phyloP scores from a whole-genome alignment of 1,140 invertebrate genomes.

The Ruditapes philippinarum region DNA sequence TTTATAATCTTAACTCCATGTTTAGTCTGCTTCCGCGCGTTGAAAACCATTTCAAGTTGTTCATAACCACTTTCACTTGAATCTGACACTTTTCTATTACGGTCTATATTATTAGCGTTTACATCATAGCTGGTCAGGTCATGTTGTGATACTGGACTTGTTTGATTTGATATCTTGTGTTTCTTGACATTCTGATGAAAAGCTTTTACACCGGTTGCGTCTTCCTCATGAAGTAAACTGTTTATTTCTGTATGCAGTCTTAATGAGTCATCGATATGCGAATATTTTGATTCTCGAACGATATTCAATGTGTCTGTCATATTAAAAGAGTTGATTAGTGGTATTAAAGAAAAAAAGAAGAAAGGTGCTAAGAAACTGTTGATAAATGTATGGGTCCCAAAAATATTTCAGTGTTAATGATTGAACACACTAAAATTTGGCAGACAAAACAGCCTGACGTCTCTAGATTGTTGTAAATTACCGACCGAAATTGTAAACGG shows the following conservation, averaged over 20 bases:
- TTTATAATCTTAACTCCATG: background rate
- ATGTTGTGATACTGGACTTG: too few relatives aligned
- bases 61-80: too few relatives aligned
- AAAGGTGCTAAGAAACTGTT: conserved; percentile 82
- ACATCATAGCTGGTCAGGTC: background rate
- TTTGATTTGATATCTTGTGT: too few relatives aligned
- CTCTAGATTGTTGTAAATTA: conserved; percentile 69
- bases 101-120: background rate
- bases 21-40: background rate
- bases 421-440: conserved; percentile 75
- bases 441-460: conserved; percentile 72
- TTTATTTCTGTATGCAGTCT: too few relatives aligned
- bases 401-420: conserved; percentile 78
- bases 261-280: too few relatives aligned
- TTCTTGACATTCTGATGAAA: too few relatives aligned
- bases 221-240: too few relatives aligned
- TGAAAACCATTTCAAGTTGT: too few relatives aligned
- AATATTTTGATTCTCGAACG: too few relatives aligned
- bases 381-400: conserved; percentile 81
- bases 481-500: conserved; percentile 71
- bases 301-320: too few relatives aligned
- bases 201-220: too few relatives aligned
- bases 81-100: background rate
- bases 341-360: conserved; percentile 71
- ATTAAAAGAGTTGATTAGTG: conserved; percentile 53